Evolutionary conservation across 2,888 invertebrate species (phyloP), one percentile per base, ranked within the genome.

Genomic region (Xanthorhoe spadicearia): DNA sequence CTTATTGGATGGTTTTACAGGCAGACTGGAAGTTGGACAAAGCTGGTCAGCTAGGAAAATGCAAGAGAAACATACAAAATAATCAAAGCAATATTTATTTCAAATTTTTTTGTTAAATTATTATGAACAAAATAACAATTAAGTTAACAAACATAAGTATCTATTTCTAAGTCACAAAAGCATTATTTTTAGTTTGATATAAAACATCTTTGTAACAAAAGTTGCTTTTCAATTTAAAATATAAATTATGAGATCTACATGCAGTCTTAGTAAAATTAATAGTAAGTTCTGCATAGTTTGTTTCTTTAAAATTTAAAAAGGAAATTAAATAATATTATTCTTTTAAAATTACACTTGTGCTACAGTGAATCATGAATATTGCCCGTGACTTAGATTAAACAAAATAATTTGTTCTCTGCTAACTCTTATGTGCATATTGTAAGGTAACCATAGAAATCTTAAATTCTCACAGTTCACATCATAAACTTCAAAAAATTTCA

Each of bases 111-210:
- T 85, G 83, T 84, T 85, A 87, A 87, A 81, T 78, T 86, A 83
- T 84, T 85, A 85, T 83, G 88, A 83, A 83, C 77, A 88, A 89
- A 89, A 84, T 88, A 92, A 92, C 89, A 90, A 90, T 88, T 87
- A 87, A 89, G 88, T 87, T 88, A 92, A 92, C 90, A 90, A 92
- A 90, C 86, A 87, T 88, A 87, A 85, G 84, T 84, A 87, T 83
- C 82, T 83, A 85, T 84, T 82, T 83, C 90, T 87, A 90, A 90
- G 89, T 88, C 89, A 89, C 91, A 88, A 84, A 83, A 86, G 86
- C 85, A 69, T 55, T 32, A 49, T 1, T 18, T 55, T 60, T 61
- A 32, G 61, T 52, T 48, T 60, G 32, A 38, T 53, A 56, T 18
- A 46, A 60, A 61, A 57, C 28, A 66, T 66, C 28, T 64, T 66